Conservation (phyloP, 2,113 vertebrate species). For the Tretioscincus oriximinensis region DNA sequence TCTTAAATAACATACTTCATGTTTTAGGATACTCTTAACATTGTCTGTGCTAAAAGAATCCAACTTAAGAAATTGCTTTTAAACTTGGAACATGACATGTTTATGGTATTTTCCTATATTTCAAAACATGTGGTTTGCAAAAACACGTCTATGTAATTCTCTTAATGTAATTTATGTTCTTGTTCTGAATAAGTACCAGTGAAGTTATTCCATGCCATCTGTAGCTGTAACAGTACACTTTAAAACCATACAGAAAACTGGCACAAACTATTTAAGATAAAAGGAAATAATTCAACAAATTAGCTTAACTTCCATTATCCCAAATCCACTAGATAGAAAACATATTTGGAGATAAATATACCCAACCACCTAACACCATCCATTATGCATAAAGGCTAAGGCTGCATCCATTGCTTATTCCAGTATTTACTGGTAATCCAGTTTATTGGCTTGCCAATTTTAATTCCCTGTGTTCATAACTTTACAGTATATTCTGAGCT, state of each 20-base stretch:
- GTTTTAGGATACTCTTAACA: constrained; percentile 15
- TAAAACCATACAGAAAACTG: constrained; percentile 1
- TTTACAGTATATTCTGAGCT: no score
- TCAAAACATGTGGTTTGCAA: background rate
- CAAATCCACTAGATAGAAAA: constrained; percentile 37
- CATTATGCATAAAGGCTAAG: background rate
- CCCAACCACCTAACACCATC: background rate
- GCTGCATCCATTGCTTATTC: no score
- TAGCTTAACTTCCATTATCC: constrained; percentile 28
- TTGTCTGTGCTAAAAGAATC: constrained; percentile 5
- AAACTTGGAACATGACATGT: constrained; percentile 2
- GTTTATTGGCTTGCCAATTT: no score
- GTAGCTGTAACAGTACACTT: background rate
- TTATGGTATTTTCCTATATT: background rate
- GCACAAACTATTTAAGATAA: constrained; percentile 2
- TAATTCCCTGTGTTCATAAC: no score
- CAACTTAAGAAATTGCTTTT: background rate
- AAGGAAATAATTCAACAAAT: constrained; percentile 17
- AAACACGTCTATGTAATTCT: constrained; percentile 5
- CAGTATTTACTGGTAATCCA: no score
- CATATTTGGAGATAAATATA: constrained; percentile 16
- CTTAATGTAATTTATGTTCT: background rate
- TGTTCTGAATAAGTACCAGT: background rate
- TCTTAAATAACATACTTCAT: background rate
- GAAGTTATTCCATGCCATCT: constrained; percentile 9